Conservation (phyloP, 2,888 invertebrate species). For the Zootermopsis nevadensis region DNA sequence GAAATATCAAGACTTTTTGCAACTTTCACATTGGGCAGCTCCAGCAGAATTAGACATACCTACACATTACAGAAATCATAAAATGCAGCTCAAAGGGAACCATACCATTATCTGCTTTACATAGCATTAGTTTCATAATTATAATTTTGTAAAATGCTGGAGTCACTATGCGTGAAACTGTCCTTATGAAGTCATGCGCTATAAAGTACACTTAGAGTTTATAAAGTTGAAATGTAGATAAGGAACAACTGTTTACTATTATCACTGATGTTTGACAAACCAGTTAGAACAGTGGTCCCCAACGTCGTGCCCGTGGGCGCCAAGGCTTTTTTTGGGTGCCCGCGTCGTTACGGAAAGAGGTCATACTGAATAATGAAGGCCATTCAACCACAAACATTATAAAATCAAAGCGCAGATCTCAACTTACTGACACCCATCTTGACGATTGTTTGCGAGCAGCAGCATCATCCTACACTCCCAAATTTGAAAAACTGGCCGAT, state of each 20-base stretch:
- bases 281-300: too few relatives aligned
- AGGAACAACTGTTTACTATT: background rate
- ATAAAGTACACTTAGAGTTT: background rate
- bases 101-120: background rate
- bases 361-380: too few relatives aligned
- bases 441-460: too few relatives aligned
- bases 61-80: background rate
- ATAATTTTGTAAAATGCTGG: background rate
- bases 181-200: background rate
- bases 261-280: background rate
- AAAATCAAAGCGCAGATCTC: too few relatives aligned
- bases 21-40: background rate
- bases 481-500: too few relatives aligned
- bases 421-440: too few relatives aligned
- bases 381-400: too few relatives aligned
- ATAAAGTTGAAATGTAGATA: slow-evolving; percentile 16
- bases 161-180: background rate
- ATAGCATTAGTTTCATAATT: background rate
- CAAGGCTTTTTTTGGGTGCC: too few relatives aligned
- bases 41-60: background rate
- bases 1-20: background rate
- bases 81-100: background rate
- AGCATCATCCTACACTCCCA: too few relatives aligned
- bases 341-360: too few relatives aligned
- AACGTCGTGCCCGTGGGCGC: too few relatives aligned